phyloP scores from a whole-genome alignment of 2,797 vertebrate genomes.

The Lutjanus argentimaculatus region DNA sequence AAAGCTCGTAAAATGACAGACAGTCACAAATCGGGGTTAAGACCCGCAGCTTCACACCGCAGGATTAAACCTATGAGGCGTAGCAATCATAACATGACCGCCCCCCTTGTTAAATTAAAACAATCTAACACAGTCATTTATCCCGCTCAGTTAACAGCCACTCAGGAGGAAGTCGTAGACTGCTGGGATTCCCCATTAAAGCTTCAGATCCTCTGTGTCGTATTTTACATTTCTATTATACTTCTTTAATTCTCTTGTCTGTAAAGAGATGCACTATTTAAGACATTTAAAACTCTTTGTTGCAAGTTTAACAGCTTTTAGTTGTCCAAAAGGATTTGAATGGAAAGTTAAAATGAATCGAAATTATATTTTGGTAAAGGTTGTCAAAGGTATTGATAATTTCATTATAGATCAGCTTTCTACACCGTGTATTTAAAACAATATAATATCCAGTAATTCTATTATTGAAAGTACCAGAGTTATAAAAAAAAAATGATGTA shows the following conservation, averaged over 20 bases:
- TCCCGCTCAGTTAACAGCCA: neutral
- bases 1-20: constrained; percentile 37
- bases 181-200: neutral
- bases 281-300: neutral
- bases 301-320: neutral
- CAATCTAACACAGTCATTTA: constrained; percentile 30
- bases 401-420: too few relatives aligned
- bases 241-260: neutral
- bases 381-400: too few relatives aligned
- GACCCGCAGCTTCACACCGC: constrained; percentile 41
- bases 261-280: neutral
- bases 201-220: neutral
- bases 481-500: too few relatives aligned
- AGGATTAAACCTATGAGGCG: constrained; percentile 40
- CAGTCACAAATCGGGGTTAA: constrained; percentile 60
- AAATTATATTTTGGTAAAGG: too few relatives aligned
- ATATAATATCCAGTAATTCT: too few relatives aligned
- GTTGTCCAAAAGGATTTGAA: neutral
- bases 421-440: too few relatives aligned
- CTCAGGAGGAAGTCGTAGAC: neutral
- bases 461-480: too few relatives aligned
- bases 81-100: constrained; percentile 24
- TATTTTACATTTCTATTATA: neutral
- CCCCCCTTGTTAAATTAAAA: constrained; percentile 34
- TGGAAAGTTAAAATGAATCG: too few relatives aligned